These are phyloP conservation scores for Sesamia nonagrioides DNA, from an alignment of 1,140 invertebrate genomes.

Conservation along the genomic window DNA sequence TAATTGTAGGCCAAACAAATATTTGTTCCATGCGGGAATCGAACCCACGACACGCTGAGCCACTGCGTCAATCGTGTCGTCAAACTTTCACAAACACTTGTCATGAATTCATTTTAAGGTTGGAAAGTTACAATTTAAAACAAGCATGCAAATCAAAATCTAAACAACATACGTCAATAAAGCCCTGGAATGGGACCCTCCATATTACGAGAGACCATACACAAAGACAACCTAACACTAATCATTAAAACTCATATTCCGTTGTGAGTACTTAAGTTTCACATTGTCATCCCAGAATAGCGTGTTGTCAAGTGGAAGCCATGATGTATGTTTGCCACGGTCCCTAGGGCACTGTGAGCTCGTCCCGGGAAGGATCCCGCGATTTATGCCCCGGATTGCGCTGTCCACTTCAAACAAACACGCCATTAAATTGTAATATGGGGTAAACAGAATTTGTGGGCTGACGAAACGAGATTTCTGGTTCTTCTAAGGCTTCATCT, in stretches of 20 bases:
- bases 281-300: constrained; percentile 46
- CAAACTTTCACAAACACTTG: no score
- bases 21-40: no score
- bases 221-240: neutral
- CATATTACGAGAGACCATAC: no score
- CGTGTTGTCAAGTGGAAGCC: constrained; percentile 60
- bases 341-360: constrained; percentile 67
- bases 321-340: constrained; percentile 74
- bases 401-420: constrained; percentile 83
- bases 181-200: no score
- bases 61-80: no score
- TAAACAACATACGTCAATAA: no score
- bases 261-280: constrained; percentile 41
- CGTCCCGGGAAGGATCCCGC: constrained; percentile 59
- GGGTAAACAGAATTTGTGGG: constrained; percentile 39
- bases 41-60: no score
- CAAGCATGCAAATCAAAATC: no score
- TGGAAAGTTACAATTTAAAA: no score
- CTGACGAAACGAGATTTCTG: neutral
- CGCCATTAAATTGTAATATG: constrained; percentile 73
- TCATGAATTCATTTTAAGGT: no score
- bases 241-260: constrained; percentile 39
- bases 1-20: no score
- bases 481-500: neutral
- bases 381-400: constrained; percentile 79